A percentile compares a stretch with the other conserved stretches of the same genome.
phyloP scores from a whole-genome alignment of 2,797 vertebrate species.

The Pelodytes ibericus region DNA sequence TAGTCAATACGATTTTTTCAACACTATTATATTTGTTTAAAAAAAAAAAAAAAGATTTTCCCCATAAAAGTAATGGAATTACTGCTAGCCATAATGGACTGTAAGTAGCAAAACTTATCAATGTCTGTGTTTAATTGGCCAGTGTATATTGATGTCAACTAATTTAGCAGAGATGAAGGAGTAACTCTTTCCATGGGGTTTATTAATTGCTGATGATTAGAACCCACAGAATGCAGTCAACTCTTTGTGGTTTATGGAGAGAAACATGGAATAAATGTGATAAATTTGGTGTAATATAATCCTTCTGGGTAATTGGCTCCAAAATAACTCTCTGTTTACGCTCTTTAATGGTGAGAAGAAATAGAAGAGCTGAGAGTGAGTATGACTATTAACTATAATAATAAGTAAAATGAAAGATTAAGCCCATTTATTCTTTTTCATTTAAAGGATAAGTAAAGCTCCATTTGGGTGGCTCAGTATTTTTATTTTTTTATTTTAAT shows the following conservation, averaged over 20 bases:
- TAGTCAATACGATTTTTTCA: too few relatives aligned
- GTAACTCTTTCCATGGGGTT: constrained; percentile 25
- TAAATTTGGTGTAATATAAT: not conserved
- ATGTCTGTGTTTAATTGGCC: constrained; percentile 52
- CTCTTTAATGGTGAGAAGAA: not conserved
- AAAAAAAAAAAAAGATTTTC: not conserved
- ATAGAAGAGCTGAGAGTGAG: not conserved
- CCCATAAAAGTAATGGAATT: constrained; percentile 32
- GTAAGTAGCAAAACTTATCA: constrained; percentile 52
- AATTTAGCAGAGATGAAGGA: constrained; percentile 34
- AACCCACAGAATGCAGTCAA: not conserved
- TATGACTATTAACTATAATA: not conserved
- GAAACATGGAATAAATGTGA: not conserved
- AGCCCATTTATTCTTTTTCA: too few relatives aligned
- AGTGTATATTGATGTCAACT: constrained; percentile 40
- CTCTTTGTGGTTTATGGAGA: constrained; percentile 18
- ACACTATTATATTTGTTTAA: too few relatives aligned
- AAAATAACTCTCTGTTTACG: not conserved
- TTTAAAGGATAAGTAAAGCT: too few relatives aligned
- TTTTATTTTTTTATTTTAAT: too few relatives aligned
- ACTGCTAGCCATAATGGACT: constrained; percentile 34
- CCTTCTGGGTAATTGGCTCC: constrained; percentile 9
- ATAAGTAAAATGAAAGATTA: too few relatives aligned
- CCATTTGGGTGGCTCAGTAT: too few relatives aligned
- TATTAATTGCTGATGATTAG: constrained; percentile 40